Percentiles rank a stretch among this genome's conserved stretches.
phyloP scores from a whole-genome alignment of 1,140 invertebrate genomes.

The Achatina immaculata region DNA sequence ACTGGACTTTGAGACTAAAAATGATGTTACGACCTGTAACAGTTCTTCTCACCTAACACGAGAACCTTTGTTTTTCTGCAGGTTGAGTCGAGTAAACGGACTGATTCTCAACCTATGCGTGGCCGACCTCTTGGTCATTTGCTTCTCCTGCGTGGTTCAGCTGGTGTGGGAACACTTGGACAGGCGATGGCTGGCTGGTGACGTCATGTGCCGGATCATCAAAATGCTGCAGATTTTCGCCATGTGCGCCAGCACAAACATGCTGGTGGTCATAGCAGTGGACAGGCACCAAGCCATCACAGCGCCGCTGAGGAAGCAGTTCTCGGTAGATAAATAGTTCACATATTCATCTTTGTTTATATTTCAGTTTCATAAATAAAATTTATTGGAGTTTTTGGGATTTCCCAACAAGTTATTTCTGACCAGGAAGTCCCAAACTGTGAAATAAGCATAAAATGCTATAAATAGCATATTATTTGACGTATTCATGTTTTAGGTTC shows the following conservation, averaged over 20 bases:
- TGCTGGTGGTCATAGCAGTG: constrained; percentile 71
- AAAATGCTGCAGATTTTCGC: constrained; percentile 70
- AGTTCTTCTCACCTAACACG: neutral
- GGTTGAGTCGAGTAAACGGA: constrained; percentile 59
- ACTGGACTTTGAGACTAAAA: too few species aligned
- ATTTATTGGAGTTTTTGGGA: too few species aligned
- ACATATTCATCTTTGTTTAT: neutral
- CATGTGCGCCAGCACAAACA: constrained; percentile 70
- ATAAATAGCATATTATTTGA: too few species aligned
- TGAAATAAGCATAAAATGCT: too few species aligned
- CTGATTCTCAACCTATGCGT: constrained; percentile 69
- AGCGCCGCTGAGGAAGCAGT: constrained; percentile 64
- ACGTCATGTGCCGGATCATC: constrained; percentile 65
- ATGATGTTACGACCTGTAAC: too few species aligned
- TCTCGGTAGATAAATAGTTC: constrained; percentile 64
- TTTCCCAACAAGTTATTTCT: too few species aligned
- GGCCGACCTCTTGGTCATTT: constrained; percentile 67
- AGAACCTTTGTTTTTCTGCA: neutral
- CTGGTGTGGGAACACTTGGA: constrained; percentile 69
- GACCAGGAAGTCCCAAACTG: too few species aligned
- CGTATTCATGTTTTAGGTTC: too few species aligned
- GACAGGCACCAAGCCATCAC: constrained; percentile 71
- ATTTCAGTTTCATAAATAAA: neutral
- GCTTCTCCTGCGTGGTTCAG: constrained; percentile 64
- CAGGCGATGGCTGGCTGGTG: constrained; percentile 67